Evolutionary conservation across 2,113 vertebrate species (phyloP), one percentile per base, ranked within the genome.

Genomic region (Arizona elegans): DNA sequence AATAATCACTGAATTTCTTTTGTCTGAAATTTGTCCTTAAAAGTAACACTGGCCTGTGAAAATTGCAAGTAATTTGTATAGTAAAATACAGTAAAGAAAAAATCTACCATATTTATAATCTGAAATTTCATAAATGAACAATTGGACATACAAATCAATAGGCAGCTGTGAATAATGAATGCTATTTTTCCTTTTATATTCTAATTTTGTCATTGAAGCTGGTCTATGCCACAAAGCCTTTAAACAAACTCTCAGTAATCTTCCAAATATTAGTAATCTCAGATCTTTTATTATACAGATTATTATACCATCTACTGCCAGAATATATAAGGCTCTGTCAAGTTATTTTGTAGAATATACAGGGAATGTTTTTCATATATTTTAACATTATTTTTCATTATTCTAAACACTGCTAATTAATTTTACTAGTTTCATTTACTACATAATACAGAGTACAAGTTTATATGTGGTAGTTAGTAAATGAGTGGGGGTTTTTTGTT

Each of bases 1-100:
- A 98, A 98, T 98, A 98, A 97, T 97, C 97, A 97, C 96, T 97
- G 97, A 97, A 98, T 98, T 98, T 96, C 95, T 97, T 97, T 97
- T 98, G 97, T 97, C 97, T 97, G 96, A 98, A 98, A 98, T 97
- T 96, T 98, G 97, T 97, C 96, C 97, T 97, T 96, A 97, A 97
- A 97, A 98, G 97, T 97, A 98, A 98, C 97, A 98, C 96, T 98
- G 97, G 96, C 97, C 97, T 97, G 97, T 97, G 96, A 95, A 98
- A 98, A 98, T 97, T 97, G 97, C 96, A 96, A 96, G 96, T 97
- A 97, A 98, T 98, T 97, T 97, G 96, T 96, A 97, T 97, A 95
- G 96, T 96, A 96, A 97, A 97, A 97, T 96, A 97, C 86, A 97
- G 96, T 95, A 92, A 96, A 95, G 93, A 96, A 90, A 94, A 97